phyloP scores from a whole-genome alignment of 1,140 invertebrate species.

The Lethocerus indicus region DNA sequence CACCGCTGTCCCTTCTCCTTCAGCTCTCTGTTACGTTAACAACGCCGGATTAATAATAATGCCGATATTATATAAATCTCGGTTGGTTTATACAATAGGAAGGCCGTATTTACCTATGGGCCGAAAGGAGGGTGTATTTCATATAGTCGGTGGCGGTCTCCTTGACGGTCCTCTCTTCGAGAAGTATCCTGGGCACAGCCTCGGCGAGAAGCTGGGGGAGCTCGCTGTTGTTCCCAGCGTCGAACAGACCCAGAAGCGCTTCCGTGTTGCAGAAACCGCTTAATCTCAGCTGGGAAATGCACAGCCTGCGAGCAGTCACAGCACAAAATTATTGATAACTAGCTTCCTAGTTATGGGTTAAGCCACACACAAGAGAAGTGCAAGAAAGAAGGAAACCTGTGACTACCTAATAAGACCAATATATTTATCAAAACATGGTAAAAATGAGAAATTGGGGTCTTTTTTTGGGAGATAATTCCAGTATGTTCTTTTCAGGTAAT shows the following conservation, averaged over 20 bases:
- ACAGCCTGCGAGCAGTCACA: slow-evolving; percentile 35
- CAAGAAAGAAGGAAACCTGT: too few relatives aligned
- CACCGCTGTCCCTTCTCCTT: slow-evolving; percentile 50
- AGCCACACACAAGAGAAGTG: too few relatives aligned
- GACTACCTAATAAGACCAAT: too few relatives aligned
- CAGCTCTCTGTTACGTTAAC: slow-evolving; percentile 33
- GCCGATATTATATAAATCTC: not conserved
- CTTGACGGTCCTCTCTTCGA: slow-evolving; percentile 62
- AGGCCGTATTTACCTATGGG: slow-evolving; percentile 30
- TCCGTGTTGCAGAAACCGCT: slow-evolving; percentile 60
- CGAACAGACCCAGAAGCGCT: slow-evolving; percentile 65
- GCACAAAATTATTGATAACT: not conserved
- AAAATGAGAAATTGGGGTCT: too few relatives aligned
- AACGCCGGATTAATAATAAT: not conserved
- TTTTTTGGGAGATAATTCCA: too few relatives aligned
- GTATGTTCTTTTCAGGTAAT: too few relatives aligned
- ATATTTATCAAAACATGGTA: too few relatives aligned
- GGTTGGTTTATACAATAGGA: not conserved
- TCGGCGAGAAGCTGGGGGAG: slow-evolving; percentile 48
- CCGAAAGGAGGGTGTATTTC: slow-evolving; percentile 62
- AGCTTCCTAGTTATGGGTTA: too few relatives aligned
- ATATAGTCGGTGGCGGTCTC: slow-evolving; percentile 63
- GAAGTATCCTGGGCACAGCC: slow-evolving; percentile 50
- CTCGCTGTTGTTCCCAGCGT: slow-evolving; percentile 50
- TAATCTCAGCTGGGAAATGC: slow-evolving; percentile 55